Evolutionary conservation across 2,113 vertebrate species (phyloP).

Genomic region (Butorides virescens): DNA sequence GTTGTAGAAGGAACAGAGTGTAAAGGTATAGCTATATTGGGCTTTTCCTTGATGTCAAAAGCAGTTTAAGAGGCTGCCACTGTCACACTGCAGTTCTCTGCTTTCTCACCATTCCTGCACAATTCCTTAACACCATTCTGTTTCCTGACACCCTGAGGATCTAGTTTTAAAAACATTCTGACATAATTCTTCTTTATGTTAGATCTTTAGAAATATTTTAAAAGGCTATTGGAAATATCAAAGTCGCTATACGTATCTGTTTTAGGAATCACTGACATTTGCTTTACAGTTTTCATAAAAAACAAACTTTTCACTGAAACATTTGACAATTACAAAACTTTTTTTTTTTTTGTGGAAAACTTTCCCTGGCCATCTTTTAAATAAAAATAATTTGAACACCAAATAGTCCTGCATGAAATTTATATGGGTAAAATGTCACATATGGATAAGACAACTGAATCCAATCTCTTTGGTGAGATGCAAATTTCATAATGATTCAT

Average conservation of each 20-base stretch:
- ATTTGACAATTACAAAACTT: neutral
- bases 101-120: neutral
- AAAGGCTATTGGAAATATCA: neutral
- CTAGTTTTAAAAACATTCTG: neutral
- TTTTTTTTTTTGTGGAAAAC: neutral
- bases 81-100: neutral
- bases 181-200: neutral
- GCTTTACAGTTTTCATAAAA: neutral
- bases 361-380: neutral
- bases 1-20: neutral
- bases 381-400: neutral
- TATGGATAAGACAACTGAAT: neutral
- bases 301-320: accelerated
- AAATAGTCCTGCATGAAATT: neutral
- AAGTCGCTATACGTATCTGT: neutral
- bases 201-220: neutral
- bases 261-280: neutral
- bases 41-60: neutral
- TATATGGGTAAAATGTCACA: neutral
- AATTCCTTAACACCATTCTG: neutral
- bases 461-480: neutral
- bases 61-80: neutral
- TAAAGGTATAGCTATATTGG: neutral
- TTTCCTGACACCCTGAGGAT: neutral
- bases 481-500: neutral